Conservation (phyloP, 2,888 invertebrate species). For the Myopa testacea region DNA sequence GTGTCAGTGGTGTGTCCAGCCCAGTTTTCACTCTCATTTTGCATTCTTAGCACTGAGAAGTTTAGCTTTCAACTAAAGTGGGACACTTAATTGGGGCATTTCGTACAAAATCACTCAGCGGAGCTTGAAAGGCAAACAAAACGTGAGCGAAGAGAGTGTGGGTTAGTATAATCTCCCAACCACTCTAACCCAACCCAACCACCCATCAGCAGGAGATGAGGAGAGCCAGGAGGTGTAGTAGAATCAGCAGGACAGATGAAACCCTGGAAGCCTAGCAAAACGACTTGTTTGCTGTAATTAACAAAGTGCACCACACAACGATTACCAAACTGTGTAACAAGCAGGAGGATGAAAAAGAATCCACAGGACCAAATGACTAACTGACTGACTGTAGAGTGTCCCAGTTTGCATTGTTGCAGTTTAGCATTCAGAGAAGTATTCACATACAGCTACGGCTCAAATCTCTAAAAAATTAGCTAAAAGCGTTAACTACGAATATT, state of each 20-base stretch:
- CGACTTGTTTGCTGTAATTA: conserved; percentile 44
- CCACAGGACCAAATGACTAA: not conserved
- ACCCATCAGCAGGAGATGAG: too few relatives aligned
- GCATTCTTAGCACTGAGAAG: not conserved
- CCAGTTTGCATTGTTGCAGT: conserved; percentile 17
- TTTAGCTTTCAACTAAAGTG: conserved; percentile 16
- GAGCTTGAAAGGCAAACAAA: conserved; percentile 29
- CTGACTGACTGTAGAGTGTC: not conserved
- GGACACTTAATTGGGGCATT: conserved; percentile 34
- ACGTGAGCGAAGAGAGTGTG: not conserved
- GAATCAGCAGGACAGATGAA: too few relatives aligned
- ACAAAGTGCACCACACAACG: conserved; percentile 40
- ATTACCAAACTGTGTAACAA: conserved; percentile 26
- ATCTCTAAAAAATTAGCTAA: not conserved
- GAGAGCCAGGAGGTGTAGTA: too few relatives aligned
- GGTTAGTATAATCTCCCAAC: too few relatives aligned
- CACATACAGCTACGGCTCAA: not conserved
- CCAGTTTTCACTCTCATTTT: not conserved
- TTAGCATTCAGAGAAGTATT: conserved; percentile 5
- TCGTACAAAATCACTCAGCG: conserved; percentile 18
- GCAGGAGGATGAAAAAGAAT: conserved; percentile 1
- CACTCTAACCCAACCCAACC: too few relatives aligned
- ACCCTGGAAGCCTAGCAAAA: not conserved
- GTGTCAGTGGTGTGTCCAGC: not conserved
- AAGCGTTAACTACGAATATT: conserved; percentile 1